Conservation (phyloP, 1,140 invertebrate genomes). For the Camponotus floridanus region DNA sequence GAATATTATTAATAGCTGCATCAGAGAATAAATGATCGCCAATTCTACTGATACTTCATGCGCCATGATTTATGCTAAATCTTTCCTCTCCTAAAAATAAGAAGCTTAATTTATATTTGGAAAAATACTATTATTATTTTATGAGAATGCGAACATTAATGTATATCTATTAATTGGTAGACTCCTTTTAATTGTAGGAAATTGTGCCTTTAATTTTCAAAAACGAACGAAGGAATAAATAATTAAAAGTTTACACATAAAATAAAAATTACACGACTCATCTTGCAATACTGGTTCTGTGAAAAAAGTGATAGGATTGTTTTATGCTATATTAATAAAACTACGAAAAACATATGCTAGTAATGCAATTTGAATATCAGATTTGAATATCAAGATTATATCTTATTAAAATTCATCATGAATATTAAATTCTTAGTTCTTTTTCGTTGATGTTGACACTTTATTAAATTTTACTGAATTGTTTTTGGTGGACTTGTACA, state of each 20-base stretch:
- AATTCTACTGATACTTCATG: neutral
- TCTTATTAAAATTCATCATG: constrained; percentile 9
- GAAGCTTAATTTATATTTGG: too few relatives aligned
- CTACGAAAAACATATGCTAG: neutral
- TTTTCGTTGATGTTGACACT: neutral
- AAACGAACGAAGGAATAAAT: neutral
- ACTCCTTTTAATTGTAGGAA: too few relatives aligned
- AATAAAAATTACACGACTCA: neutral
- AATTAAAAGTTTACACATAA: neutral
- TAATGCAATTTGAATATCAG: neutral
- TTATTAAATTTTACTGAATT: neutral
- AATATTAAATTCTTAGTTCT: neutral
- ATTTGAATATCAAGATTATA: neutral
- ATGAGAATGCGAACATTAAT: neutral
- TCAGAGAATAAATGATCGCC: neutral
- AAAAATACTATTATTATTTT: too few relatives aligned
- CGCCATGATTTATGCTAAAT: neutral
- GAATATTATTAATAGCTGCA: neutral
- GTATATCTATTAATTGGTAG: neutral
- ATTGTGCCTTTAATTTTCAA: neutral
- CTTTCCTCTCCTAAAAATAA: too few relatives aligned
- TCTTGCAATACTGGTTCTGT: neutral
- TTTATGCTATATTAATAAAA: neutral
- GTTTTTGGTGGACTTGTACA: neutral
- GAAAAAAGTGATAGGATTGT: neutral